These are phyloP conservation scores for Stegastes partitus DNA, from an alignment of 2,113 vertebrate species.

Conservation along the genomic window DNA sequence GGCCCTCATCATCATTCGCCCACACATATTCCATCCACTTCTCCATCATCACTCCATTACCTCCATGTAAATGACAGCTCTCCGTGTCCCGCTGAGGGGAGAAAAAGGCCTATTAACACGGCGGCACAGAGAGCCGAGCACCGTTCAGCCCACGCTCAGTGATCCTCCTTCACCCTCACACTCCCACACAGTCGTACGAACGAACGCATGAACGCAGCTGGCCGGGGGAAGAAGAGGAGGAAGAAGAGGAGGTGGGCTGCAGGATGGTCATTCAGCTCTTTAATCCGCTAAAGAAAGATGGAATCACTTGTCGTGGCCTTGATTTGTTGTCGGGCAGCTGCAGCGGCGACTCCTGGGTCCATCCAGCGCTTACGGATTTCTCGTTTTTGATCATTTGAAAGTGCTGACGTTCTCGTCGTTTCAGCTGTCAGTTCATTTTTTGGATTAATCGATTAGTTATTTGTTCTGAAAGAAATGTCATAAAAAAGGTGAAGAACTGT, in stretches of 20 bases:
- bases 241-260: slow-evolving; percentile 60
- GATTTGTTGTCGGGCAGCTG: slow-evolving; percentile 24
- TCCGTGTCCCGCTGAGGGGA: slow-evolving; percentile 79
- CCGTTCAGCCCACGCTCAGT: slow-evolving; percentile 80
- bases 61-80: slow-evolving; percentile 84
- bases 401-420: too few species aligned
- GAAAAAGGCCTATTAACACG: slow-evolving; percentile 83
- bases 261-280: slow-evolving; percentile 65
- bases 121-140: slow-evolving; percentile 72
- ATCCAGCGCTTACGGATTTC: too few species aligned
- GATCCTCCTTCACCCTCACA: slow-evolving; percentile 78
- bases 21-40: slow-evolving; percentile 83
- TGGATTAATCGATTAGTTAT: too few species aligned
- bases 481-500: too few species aligned
- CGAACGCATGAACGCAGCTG: slow-evolving; percentile 60
- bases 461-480: too few species aligned
- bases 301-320: slow-evolving; percentile 45
- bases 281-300: slow-evolving; percentile 48
- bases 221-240: slow-evolving; percentile 55
- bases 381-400: too few species aligned
- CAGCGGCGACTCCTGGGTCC: too few species aligned
- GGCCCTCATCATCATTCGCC: slow-evolving; percentile 75
- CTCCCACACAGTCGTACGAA: slow-evolving; percentile 69
- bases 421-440: too few species aligned
- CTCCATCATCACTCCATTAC: slow-evolving; percentile 82